Percentiles rank a stretch among this genome's conserved stretches.
phyloP scores from a whole-genome alignment of 2,888 invertebrate species.

The Drosophila buzzatii region DNA sequence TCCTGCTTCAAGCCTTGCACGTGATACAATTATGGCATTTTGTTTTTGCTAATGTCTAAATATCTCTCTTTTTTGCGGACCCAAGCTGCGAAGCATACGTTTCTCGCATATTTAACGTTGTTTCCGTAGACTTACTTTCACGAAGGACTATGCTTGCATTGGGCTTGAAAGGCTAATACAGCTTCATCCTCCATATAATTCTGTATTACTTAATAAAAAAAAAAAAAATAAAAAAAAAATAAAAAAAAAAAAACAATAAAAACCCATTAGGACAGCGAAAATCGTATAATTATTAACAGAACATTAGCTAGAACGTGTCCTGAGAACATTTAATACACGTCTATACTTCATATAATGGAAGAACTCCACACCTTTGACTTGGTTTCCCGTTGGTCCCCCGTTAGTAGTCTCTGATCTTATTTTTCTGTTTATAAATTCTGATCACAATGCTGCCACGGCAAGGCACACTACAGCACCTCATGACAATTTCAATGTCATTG shows the following conservation, averaged over 20 bases:
- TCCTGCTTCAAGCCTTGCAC: slow-evolving; percentile 55
- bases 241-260: too few species aligned
- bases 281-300: neutral
- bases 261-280: too few species aligned
- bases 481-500: slow-evolving; percentile 70
- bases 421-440: slow-evolving; percentile 79
- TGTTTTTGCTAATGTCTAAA: slow-evolving; percentile 50
- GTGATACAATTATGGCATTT: slow-evolving; percentile 84
- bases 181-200: neutral
- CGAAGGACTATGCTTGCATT: neutral
- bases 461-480: slow-evolving; percentile 45
- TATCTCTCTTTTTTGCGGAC: slow-evolving; percentile 18
- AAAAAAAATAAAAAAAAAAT: too few species aligned
- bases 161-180: neutral
- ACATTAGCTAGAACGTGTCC: neutral
- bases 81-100: slow-evolving; percentile 71
- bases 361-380: slow-evolving; percentile 59
- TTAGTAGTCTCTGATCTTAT: slow-evolving; percentile 28
- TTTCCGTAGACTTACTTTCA: slow-evolving; percentile 17
- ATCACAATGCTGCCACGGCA: slow-evolving; percentile 62
- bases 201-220: too few species aligned
- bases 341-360: slow-evolving; percentile 27
- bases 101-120: slow-evolving; percentile 72
- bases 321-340: slow-evolving; percentile 39
- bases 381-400: slow-evolving; percentile 23